phyloP scores from a whole-genome alignment of 2,797 vertebrate genomes.

The Cyprinella venusta region DNA sequence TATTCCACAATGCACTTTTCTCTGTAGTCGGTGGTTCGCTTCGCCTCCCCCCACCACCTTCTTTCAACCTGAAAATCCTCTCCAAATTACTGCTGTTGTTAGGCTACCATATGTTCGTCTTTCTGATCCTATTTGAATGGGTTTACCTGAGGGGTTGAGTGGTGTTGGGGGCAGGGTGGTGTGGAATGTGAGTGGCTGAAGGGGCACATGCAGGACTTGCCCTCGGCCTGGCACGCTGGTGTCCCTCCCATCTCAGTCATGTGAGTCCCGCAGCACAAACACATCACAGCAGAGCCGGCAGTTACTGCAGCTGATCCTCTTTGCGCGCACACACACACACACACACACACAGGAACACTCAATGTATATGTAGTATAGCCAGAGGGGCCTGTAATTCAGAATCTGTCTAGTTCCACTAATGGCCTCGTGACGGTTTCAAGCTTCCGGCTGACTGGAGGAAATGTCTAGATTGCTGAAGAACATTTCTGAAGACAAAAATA shows the following conservation, averaged over 20 bases:
- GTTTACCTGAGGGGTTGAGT: slow-evolving; percentile 64
- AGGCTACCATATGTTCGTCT: slow-evolving; percentile 73
- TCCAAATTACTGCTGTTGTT: slow-evolving; percentile 56
- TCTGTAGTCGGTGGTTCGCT: not conserved
- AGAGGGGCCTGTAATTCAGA: slow-evolving; percentile 24
- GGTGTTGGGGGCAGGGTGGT: slow-evolving; percentile 27
- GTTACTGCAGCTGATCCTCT: not conserved
- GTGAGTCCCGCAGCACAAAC: not conserved
- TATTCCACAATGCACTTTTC: not conserved
- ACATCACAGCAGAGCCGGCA: slow-evolving; percentile 20
- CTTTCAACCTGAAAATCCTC: slow-evolving; percentile 56
- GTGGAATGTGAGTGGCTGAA: slow-evolving; percentile 33
- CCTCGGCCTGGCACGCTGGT: slow-evolving; percentile 25
- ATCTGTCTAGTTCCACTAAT: slow-evolving; percentile 39
- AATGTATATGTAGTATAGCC: slow-evolving; percentile 29
- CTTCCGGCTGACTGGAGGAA: slow-evolving; percentile 31
- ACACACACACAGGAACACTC: slow-evolving; percentile 1
- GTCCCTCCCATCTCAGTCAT: slow-evolving; percentile 25
- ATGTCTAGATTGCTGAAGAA: slow-evolving; percentile 21
- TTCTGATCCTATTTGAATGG: slow-evolving; percentile 76
- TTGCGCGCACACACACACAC: not conserved
- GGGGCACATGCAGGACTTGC: slow-evolving; percentile 49
- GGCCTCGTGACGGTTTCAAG: slow-evolving; percentile 31
- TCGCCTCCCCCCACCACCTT: not conserved
- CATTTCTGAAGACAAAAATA: slow-evolving; percentile 15